phyloP scores from a whole-genome alignment of 2,113 vertebrate genomes.

The Rhombomys opimus region DNA sequence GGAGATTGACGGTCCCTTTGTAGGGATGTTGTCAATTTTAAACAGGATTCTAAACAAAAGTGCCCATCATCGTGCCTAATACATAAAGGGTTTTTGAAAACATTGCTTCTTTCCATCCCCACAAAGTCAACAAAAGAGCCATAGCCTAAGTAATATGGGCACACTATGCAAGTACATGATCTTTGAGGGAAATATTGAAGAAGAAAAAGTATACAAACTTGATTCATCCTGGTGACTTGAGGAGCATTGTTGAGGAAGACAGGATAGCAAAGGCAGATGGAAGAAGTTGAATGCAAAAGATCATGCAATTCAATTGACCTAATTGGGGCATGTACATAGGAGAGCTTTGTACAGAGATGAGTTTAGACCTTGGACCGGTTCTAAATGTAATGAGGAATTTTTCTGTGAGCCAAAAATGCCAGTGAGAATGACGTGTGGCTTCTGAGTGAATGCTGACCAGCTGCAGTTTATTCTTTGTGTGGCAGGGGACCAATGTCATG shows the following conservation, averaged over 20 bases:
- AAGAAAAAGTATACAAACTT: not conserved
- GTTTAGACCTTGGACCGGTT: not conserved
- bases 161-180: not conserved
- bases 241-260: not conserved
- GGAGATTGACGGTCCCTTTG: not conserved
- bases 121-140: not conserved
- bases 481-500: not conserved
- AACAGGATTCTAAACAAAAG: not conserved
- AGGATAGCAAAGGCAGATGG: not conserved
- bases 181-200: not conserved
- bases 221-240: not conserved
- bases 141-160: not conserved
- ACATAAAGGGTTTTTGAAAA: not conserved
- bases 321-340: not conserved
- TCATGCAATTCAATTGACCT: not conserved
- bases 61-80: not conserved
- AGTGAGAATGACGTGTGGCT: not conserved
- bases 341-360: not conserved
- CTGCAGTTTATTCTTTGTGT: not conserved
- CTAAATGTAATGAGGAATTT: not conserved
- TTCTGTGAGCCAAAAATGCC: slow-evolving; percentile 6
- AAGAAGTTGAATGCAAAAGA: not conserved
- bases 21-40: not conserved
- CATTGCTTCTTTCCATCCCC: not conserved
- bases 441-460: not conserved